phyloP scores from a whole-genome alignment of 2,113 vertebrate genomes.

The Corythornis madagascariensis region DNA sequence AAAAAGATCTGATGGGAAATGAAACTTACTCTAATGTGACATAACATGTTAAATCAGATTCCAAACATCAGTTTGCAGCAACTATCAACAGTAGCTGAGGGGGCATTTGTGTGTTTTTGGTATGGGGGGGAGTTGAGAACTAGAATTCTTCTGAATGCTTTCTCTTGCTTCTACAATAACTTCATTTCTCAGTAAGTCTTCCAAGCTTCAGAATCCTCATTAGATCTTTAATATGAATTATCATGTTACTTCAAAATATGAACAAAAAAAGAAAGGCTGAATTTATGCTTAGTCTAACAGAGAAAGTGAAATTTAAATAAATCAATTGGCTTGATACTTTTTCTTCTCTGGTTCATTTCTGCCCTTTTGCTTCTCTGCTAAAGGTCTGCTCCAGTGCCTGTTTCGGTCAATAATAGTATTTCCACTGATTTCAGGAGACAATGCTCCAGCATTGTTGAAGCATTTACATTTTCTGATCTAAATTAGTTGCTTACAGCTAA shows the following conservation, averaged over 20 bases:
- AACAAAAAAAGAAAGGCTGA: neutral
- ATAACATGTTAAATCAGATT: neutral
- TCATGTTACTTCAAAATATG: neutral
- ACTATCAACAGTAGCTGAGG: neutral
- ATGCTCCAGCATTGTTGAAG: neutral
- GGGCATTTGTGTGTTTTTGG: neutral
- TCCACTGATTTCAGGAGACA: neutral
- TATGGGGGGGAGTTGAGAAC: neutral
- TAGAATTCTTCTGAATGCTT: neutral
- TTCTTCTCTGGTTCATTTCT: neutral
- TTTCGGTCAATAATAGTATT: neutral
- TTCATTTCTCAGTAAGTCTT: neutral
- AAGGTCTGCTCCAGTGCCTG: neutral
- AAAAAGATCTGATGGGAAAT: neutral
- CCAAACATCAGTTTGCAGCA: neutral
- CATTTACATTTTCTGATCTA: neutral
- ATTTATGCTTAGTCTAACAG: neutral
- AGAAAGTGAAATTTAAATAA: neutral
- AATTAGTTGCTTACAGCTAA: slow-evolving; percentile 2
- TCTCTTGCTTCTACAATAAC: neutral
- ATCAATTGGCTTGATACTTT: neutral
- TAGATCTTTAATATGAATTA: neutral
- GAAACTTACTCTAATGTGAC: neutral
- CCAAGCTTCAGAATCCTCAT: neutral
- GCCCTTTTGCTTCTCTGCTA: neutral